Base-by-base conservation (phyloP, 2,888 invertebrate genomes). In the Troglohyphantes excavatus region DNA sequence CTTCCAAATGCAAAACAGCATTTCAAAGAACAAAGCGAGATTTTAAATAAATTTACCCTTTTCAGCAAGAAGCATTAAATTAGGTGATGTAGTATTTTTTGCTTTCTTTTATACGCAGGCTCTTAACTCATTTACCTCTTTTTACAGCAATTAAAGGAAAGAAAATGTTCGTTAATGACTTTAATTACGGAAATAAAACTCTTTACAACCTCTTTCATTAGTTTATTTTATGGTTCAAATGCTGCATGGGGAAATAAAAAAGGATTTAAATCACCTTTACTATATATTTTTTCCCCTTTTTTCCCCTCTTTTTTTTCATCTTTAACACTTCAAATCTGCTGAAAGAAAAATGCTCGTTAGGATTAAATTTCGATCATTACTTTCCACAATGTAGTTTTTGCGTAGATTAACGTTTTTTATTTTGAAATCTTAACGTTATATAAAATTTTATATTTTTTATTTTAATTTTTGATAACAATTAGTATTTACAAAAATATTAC, bases 121-220 rank as follows among this genome's bases (percentile, higher is more conserved):
- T 46, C 13, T 26, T n/a, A 46, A 6, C 53, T 26, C 72, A 33
- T 72, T 72, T 72, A 23, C 26, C 39, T 2, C 46, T 72, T 72
- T 72, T 46, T 72, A 23, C 27, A 46, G 27, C 72, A 72, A n/a
- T 26, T 9, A 68, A n/a, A 26, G 39, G 26, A 13, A 46, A 72
- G 46, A 72, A 72, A 53, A 19, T 27, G 6, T 26, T 72, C 26
- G 46, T 72, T 72, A 72, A 46, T 27, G 72, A 26, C 72, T 72
- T 72, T 72, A 72, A 72, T 72, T 72, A 72, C 43, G 17, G 46
- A 17, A 11, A 26, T 26, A 46, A 72, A 46, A 26, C 13, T 72
- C 39, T 72, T 46, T 72, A 13, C 46, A 7, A 72, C 46, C 26
- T 6, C n/a, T 0, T 26, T 26, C 72, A 27, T 46, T 72, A 46